These are phyloP conservation scores for Alloscopus bannaensis DNA, from an alignment of 2,888 invertebrate species.

Conservation along the genomic window DNA sequence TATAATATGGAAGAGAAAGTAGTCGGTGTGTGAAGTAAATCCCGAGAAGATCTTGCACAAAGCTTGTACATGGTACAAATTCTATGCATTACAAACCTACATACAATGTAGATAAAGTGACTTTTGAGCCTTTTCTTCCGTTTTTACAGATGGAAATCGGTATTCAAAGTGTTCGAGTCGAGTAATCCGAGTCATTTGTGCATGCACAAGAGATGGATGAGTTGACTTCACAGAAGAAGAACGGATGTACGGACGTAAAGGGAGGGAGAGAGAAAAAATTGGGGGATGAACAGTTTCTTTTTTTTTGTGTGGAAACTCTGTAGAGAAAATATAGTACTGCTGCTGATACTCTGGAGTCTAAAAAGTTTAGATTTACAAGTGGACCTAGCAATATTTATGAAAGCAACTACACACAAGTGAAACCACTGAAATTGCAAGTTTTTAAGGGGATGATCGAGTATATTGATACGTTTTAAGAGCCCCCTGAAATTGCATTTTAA, in stretches of 20 bases:
- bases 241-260: no score
- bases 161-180: slow-evolving; percentile 54
- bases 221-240: slow-evolving; percentile 47
- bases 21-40: slow-evolving; percentile 46
- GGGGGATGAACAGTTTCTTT: background rate
- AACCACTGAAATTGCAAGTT: no score
- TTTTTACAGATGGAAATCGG: slow-evolving; percentile 57
- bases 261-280: slow-evolving; percentile 3
- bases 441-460: no score
- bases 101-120: slow-evolving; percentile 57
- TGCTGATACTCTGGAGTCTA: no score
- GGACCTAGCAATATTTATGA: no score
- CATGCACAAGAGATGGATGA: slow-evolving; percentile 53
- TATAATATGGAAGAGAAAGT: background rate
- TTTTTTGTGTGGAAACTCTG: background rate
- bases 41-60: slow-evolving; percentile 58
- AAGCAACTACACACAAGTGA: no score
- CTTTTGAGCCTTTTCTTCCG: slow-evolving; percentile 54
- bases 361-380: no score
- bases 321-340: no score
- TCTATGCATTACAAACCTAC: slow-evolving; percentile 47
- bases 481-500: no score
- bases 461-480: no score
- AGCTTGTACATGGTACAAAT: slow-evolving; percentile 60
- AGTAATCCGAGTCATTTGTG: slow-evolving; percentile 61